A percentile compares a stretch with the other conserved stretches of the same genome.
Evolutionary conservation across 2,888 invertebrate genomes (phyloP).

Genomic region (Loripinus fragilis): DNA sequence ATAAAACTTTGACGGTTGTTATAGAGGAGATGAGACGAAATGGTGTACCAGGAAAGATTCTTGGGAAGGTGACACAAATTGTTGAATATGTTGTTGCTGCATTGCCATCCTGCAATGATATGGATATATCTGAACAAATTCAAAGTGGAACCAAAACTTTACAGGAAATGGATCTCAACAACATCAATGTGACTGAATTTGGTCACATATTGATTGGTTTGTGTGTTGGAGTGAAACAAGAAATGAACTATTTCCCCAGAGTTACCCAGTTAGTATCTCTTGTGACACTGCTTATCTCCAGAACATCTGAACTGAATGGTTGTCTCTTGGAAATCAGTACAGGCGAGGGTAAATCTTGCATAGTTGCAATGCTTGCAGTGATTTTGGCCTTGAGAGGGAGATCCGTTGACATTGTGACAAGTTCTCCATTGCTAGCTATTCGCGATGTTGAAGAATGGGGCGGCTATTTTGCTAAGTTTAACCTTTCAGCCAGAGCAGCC

Average conservation of each 20-base stretch:
- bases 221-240: background rate
- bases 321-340: constrained; percentile 19
- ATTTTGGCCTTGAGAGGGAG: background rate
- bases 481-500: background rate
- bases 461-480: background rate
- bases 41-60: background rate
- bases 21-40: constrained; percentile 5
- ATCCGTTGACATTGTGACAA: constrained; percentile 19
- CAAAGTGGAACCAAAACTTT: background rate
- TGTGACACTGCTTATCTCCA: background rate
- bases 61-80: background rate
- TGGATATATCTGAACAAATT: background rate
- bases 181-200: background rate
- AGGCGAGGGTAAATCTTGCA: constrained; percentile 26
- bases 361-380: constrained; percentile 14
- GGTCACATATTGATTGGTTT: background rate
- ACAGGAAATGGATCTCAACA: background rate
- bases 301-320: background rate
- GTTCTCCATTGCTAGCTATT: constrained; percentile 11
- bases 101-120: background rate
- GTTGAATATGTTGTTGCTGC: background rate
- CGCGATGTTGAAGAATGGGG: constrained; percentile 17
- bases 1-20: background rate
- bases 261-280: constrained; percentile 1
- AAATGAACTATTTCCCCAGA: background rate